phyloP scores from a whole-genome alignment of 2,888 invertebrate genomes.

The Sinelater perroti region DNA sequence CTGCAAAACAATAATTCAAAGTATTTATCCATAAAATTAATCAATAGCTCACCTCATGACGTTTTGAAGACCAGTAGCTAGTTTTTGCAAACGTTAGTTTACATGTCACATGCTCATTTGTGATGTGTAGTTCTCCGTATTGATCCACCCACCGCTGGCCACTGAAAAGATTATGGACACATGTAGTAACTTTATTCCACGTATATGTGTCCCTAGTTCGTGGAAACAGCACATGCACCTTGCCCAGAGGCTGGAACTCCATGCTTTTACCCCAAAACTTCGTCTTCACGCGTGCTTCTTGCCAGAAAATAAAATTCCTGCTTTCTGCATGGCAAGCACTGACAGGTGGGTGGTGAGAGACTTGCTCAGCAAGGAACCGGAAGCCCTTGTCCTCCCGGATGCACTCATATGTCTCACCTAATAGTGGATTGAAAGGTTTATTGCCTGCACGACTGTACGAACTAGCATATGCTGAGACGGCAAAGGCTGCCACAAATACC shows the following conservation, averaged over 20 bases:
- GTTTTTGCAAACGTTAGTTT: conserved; percentile 86
- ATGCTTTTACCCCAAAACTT: conserved; percentile 93
- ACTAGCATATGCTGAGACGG: conserved; percentile 80
- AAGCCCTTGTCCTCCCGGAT: conserved; percentile 81
- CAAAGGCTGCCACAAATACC: conserved; percentile 81
- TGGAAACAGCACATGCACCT: conserved; percentile 70
- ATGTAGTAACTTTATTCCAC: conserved; percentile 86
- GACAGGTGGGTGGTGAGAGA: conserved; percentile 86
- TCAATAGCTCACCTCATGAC: conserved; percentile 71
- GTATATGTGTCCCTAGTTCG: conserved; percentile 75
- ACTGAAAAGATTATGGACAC: conserved; percentile 85
- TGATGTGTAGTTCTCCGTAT: conserved; percentile 82
- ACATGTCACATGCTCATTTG: conserved; percentile 72
- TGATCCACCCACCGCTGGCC: conserved; percentile 88
- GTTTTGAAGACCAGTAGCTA: conserved; percentile 78
- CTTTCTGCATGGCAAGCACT: conserved; percentile 84
- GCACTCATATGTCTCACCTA: conserved; percentile 86
- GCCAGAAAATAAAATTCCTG: conserved; percentile 80
- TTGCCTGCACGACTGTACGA: conserved; percentile 78
- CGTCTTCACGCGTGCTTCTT: conserved; percentile 84
- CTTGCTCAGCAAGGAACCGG: conserved; percentile 82
- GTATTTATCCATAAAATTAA: not conserved
- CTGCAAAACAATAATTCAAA: conserved; percentile 40
- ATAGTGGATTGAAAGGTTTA: conserved; percentile 85
- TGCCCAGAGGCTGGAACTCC: conserved; percentile 84